Base-by-base conservation (phyloP, 2,888 invertebrate species). In the Cetonia aurata region DNA sequence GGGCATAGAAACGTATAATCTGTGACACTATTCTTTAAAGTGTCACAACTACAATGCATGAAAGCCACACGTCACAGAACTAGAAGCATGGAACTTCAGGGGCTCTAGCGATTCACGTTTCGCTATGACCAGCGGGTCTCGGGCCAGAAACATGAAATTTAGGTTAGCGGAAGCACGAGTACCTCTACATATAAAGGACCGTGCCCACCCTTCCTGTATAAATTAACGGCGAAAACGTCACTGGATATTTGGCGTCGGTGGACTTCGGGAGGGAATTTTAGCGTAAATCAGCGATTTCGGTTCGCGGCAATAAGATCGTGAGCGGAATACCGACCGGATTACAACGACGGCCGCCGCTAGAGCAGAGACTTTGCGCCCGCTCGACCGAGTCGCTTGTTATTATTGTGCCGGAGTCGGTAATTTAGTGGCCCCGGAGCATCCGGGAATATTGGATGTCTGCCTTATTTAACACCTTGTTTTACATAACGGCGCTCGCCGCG, bases 141-240 rank as follows among this genome's bases (percentile, higher is more conserved):
- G 1, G 3, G 25, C 25, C 25, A 25, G 25, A 50, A 17, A 50
- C 15, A 50, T 50, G 15, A 50, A 50, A 50, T 50, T 50, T 50
- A 75, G 74, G 76, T 76, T 50, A 50, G 50, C 50, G 50, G 50
- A 15, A 50, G 50, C 50, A 1, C 25, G 25, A 25, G 25, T 25
- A 25, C 25, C 25, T 25, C 25, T n/a, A 25, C 74, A 69, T 69
- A 75, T 77, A 77, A 73, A 67, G 72, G 73, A 75, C 25, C 25
- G 25, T 25, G 25, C 25, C 25, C n/a, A n/a, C 1, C 25, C 76
- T 76, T 78, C 74, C 75, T 72, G 72, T 73, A 77, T 74, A 25
- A 77, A 78, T 78, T 78, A 79, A 79, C 78, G 76, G 77, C 71
- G 75, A 77, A 78, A 77, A 77, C 73, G 78, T 77, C 77, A 74